Evolutionary conservation across 1,140 invertebrate genomes (phyloP), one percentile per base, ranked within the genome.

Genomic region (Lepidurus packardi): DNA sequence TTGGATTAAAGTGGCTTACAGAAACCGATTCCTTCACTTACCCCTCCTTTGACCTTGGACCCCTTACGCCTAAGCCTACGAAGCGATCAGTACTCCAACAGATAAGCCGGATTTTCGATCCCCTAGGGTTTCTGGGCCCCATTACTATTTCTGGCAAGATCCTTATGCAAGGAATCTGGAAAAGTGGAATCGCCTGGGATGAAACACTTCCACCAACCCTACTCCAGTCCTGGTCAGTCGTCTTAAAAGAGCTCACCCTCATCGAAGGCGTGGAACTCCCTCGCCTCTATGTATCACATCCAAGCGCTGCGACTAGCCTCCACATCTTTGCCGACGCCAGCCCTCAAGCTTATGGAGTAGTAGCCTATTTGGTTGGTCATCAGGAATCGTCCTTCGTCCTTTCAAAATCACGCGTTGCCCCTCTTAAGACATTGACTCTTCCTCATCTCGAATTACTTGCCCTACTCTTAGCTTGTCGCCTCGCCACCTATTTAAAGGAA

Each of bases 361-460:
- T 6, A 7, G 76, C 41, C 9, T 80, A 75, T 43, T 6, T 80
- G 47, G 5, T 73, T 73, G 16, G 9, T 13, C 16, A 73, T 45
- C 44, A 43, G 25, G 77, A 41, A 25, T 44, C 24, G 24, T 34
- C 43, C 43, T 80, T 83, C 53, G 45, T 82, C 7, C 44, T 81
- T 7, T 79, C 79, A 45, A 82, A 82, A 74, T 77, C 80, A 13
- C 76, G 80, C 76, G 81, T 83, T 7, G 78, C 81, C 1, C 82
- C 82, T 13, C 25, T 82, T 4, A 80, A 81, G 73, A 44, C 65
- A 9, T 53, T 82, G 11, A 83, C 81, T 25, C 81, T 83, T 42
- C 82, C 82, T 1, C 73, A 80, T 44, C 74, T 83, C 11, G 82
- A 83, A n/a, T n/a, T n/a, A n/a, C n/a, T n/a, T n/a, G n/a, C n/a